Evolutionary conservation across 2,113 vertebrate species (phyloP).

Genomic region (Alosa alosa): DNA sequence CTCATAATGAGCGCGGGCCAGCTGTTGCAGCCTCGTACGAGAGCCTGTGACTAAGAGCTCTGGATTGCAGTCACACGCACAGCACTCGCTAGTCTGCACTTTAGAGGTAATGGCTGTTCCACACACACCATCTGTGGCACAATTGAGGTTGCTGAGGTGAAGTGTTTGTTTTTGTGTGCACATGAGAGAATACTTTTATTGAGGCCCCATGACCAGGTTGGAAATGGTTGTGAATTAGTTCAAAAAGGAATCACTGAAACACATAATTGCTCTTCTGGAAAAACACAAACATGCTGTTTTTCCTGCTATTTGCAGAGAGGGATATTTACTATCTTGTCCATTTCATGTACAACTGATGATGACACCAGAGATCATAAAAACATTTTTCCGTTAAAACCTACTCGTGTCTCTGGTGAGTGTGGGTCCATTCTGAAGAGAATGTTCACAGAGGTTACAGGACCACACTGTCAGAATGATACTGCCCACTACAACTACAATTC

Average conservation of each 20-base stretch:
- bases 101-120: not conserved
- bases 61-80: not conserved
- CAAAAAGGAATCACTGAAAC: constrained; percentile 18
- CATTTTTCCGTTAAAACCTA: not conserved
- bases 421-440: not conserved
- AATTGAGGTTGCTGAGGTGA: not conserved
- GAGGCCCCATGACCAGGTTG: constrained; percentile 38
- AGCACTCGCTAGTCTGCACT: not conserved
- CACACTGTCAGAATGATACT: not conserved
- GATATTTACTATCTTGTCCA: not conserved
- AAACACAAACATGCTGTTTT: too few relatives aligned
- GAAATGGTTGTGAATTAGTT: constrained; percentile 46
- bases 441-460: not conserved
- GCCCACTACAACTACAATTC: not conserved
- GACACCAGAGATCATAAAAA: not conserved
- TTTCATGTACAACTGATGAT: not conserved
- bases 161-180: not conserved
- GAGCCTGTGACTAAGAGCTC: not conserved
- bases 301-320: not conserved
- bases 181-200: constrained; percentile 24
- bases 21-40: not conserved
- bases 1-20: not conserved
- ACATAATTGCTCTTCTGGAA: not conserved
- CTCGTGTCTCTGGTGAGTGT: not conserved
- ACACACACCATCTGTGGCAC: not conserved